Evolutionary conservation across 2,888 invertebrate species (phyloP), one percentile per base, ranked within the genome.

Genomic region (Baccha elongata): DNA sequence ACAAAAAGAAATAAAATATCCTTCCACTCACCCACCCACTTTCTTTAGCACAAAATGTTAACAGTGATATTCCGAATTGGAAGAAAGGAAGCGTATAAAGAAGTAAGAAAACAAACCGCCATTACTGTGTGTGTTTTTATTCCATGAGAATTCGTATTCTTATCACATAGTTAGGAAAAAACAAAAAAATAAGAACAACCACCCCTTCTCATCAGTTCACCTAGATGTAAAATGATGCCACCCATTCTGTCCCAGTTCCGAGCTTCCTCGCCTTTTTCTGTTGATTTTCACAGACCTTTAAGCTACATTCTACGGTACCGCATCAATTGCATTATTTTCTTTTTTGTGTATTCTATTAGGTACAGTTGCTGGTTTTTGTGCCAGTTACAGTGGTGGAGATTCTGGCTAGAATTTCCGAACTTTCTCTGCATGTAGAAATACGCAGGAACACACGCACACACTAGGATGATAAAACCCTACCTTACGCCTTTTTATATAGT

Each of bases 401-500:
- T 32, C n/a, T 32, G 4, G 8, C 29, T 4, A 8, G 42, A 69
- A 19, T 21, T 40, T 55, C 19, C 3, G 21, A 76, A 73, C 69
- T 76, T 78, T 73, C 81, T 64, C 21, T 32, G 13, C 44, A n/a
- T 44, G 26, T n/a, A 37, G 7, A 13, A 13, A 11, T 17, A 42
- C 29, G 5, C 55, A 21, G 17, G 26, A 26, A 67, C 48, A 58
- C 29, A 50, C 44, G 52, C 17, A 11, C 21, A 21, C 7, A 42
- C 17, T 10, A 26, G 52, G 19, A 58, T 21, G 21, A 60, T 44
- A 42, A 42, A 40, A 58, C 21, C 44, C 46, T 67, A 72, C 65
- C 79, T 80, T 83, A 83, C 72, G 83, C 78, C 83, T 78, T 83
- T 83, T 78, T 53, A 62, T 68, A 64, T 64, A 64, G 62, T 74